Conservation (phyloP, 1,140 invertebrate genomes). For the Idris sp. region DNA sequence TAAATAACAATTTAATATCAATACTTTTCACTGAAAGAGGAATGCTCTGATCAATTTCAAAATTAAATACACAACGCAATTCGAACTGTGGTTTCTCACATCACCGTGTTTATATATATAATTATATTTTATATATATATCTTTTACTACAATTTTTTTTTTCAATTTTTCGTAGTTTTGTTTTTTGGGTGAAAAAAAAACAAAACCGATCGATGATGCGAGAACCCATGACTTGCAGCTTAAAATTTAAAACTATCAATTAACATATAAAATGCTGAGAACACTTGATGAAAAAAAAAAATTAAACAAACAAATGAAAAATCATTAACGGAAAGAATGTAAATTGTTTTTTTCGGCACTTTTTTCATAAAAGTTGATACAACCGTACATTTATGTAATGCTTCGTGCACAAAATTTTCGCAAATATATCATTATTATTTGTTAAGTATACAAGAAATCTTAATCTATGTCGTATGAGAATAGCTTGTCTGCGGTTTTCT, state of each 20-base stretch:
- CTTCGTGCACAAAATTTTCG: conserved; percentile 43
- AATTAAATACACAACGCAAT: conserved; percentile 39
- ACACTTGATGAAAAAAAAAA: conserved; percentile 6
- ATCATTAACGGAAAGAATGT: conserved; percentile 22
- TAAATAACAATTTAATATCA: conserved; percentile 17
- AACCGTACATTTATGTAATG: conserved; percentile 37
- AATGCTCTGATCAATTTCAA: conserved; percentile 35
- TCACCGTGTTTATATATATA: neutral
- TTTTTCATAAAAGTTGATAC: conserved; percentile 40
- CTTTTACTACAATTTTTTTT: conserved; percentile 3
- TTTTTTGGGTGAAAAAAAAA: too few species aligned
- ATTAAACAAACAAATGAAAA: too few species aligned
- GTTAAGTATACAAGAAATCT: conserved; percentile 52
- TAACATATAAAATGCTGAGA: conserved; percentile 18
- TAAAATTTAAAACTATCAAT: conserved; percentile 18
- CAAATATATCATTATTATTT: conserved; percentile 48
- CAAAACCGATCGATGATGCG: conserved; percentile 19
- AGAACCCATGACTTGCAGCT: conserved; percentile 12
- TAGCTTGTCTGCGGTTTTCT: conserved; percentile 43
- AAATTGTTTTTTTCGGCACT: conserved; percentile 49
- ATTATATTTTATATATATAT: neutral
- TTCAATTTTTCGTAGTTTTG: too few species aligned
- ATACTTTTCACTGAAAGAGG: conserved; percentile 24
- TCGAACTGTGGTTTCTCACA: conserved; percentile 19
- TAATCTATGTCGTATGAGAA: conserved; percentile 56